Conservation (phyloP, 2,888 invertebrate genomes). For the Lapara coniferarum region DNA sequence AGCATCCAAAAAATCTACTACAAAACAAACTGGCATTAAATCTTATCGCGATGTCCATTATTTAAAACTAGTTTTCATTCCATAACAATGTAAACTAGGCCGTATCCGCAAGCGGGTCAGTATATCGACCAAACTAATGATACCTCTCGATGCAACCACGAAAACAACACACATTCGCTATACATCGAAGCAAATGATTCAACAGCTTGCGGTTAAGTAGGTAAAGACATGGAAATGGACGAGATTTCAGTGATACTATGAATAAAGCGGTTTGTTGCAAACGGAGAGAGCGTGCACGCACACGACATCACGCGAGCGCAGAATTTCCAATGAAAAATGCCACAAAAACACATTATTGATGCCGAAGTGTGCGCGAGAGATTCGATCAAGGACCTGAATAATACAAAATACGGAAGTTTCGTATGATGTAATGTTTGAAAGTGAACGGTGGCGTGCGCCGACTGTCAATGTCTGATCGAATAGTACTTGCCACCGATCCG, state of each 20-base stretch:
- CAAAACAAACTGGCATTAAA: conserved; percentile 19
- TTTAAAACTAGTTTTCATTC: conserved; percentile 36
- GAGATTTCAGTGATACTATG: conserved; percentile 37
- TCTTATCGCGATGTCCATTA: conserved; percentile 29
- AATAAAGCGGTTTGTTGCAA: conserved; percentile 34
- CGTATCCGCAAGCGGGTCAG: conserved; percentile 57
- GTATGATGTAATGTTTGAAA: conserved; percentile 60
- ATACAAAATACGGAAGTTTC: conserved; percentile 54
- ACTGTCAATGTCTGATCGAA: conserved; percentile 34
- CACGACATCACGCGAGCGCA: conserved; percentile 58
- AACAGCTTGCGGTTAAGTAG: conserved; percentile 28
- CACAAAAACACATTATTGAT: conserved; percentile 46
- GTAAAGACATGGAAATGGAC: conserved; percentile 48
- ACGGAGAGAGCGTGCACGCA: conserved; percentile 57
- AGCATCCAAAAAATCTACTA: conserved; percentile 1
- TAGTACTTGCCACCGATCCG: conserved; percentile 23
- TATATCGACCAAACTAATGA: conserved; percentile 44
- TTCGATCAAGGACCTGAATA: conserved; percentile 49
- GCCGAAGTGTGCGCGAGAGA: conserved; percentile 45
- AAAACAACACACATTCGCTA: conserved; percentile 34
- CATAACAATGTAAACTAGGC: conserved; percentile 52
- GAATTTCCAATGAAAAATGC: conserved; percentile 74
- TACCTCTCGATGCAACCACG: conserved; percentile 19
- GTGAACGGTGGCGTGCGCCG: conserved; percentile 57
- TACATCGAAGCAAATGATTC: conserved; percentile 44